Base-by-base conservation (phyloP, 2,888 invertebrate species). In the Cerceris ruficornis region DNA sequence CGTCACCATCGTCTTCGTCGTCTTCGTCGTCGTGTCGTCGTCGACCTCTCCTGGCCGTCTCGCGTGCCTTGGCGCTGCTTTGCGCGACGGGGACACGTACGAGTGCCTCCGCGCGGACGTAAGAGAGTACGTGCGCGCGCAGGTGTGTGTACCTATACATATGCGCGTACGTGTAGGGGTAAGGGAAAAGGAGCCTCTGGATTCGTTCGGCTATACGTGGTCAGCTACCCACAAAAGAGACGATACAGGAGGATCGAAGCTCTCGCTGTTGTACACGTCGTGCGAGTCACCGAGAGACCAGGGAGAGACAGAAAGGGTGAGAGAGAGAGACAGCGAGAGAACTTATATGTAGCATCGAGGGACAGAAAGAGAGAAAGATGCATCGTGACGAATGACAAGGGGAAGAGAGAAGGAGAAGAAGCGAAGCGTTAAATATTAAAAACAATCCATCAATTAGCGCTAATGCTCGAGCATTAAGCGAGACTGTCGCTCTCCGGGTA, bases 371-470 rank as follows among this genome's bases (percentile, higher is more conserved):
- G 59, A 50, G 43, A 64, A 66, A 60, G 61, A 75, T 62, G 65
- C 43, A 55, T n/a, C n/a, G 58, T 8, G n/a, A 41, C 42, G 60
- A 14, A 11, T 9, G 46, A 54, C 14, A 14, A 49, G 39, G 41
- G 49, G 39, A 49, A 65, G 58, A 52, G 15, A 59, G 66, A 52
- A 43, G 64, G 67, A 69, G 64, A 69, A 75, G 78, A 84, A 77
- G 69, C 78, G 75, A 80, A 79, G 83, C 84, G 86, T 88, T 87
- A 88, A 89, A 90, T 89, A 88, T 90, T 87, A 90, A 87, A 89
- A 89, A 86, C 86, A 83, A 89, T 89, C 84, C 86, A 86, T 89
- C 89, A 89, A 89, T 89, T 89, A 89, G 86, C 86, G 86, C 75
- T 89, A 89, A 88, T 89, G 88, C 85, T 75, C 61, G 79, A 76